These are phyloP conservation scores for Dipodomys merriami DNA, from an alignment of 2,113 vertebrate genomes.

Conservation along the genomic window DNA sequence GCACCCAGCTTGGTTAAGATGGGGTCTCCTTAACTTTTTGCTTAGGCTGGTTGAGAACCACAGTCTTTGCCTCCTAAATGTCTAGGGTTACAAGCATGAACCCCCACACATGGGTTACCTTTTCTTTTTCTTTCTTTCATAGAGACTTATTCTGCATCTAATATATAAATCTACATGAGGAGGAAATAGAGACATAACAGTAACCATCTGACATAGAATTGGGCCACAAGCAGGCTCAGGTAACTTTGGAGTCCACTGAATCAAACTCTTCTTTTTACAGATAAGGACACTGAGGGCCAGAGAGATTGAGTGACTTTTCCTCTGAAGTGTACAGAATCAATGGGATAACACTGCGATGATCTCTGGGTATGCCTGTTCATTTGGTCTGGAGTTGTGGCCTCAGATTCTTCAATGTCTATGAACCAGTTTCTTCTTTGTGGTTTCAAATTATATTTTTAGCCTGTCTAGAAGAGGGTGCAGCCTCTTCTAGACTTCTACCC, in stretches of 20 bases:
- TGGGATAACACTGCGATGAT: not conserved
- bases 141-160: not conserved
- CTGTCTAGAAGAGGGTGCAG: not conserved
- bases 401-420: not conserved
- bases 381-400: not conserved
- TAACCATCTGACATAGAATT: not conserved
- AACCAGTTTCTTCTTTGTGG: not conserved
- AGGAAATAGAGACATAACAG: not conserved
- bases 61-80: too few species aligned
- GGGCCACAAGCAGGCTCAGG: not conserved
- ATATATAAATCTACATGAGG: not conserved
- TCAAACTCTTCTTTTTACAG: conserved; percentile 22
- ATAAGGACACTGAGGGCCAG: not conserved
- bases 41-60: too few species aligned
- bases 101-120: too few species aligned
- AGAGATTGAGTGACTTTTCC: not conserved
- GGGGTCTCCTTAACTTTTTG: too few species aligned
- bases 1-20: too few species aligned
- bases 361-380: not conserved
- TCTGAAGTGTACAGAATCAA: not conserved
- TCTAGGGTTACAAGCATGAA: too few species aligned
- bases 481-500: not conserved
- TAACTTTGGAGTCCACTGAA: not conserved
- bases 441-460: conserved; percentile 8
- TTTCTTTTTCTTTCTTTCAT: not conserved